Base-by-base conservation (phyloP, 1,140 invertebrate species). In the Megathymus violae region DNA sequence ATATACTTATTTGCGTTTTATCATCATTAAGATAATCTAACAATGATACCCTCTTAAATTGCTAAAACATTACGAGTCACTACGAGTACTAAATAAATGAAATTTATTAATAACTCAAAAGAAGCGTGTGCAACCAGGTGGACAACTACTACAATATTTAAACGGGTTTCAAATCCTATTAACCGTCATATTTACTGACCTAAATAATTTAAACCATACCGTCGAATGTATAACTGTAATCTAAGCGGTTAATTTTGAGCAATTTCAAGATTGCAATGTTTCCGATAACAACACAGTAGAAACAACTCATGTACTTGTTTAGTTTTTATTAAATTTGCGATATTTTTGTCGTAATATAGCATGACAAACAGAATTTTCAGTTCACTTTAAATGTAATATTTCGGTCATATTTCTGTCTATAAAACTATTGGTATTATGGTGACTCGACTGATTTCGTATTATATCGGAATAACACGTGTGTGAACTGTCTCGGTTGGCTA, bases 381-480 rank as follows among this genome's bases (percentile, higher is more conserved):
- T 44, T 44, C 17, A 44, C 34, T 15, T 38, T 31, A 7, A 36
- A 51, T 38, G 25, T 16, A 50, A n/a, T n/a, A 27, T 51, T 31
- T n/a, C 48, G 17, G 31, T 38, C 10, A 11, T 19, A 16, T 38
- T 51, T 36, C 4, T 51, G 15, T 17, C 11, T 54, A 19, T 14
- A 41, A 54, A 54, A 13, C 41, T 22, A 22, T 41, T 54, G 27
- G 4, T 7, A 54, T 41, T 25, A 43, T 38, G 19, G 19, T 54
- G 36, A 54, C 17, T 19, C 22, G n/a, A 27, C 19, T 41, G 36
- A 40, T 54, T 41, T 54, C 51, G 38, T 41, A 41, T 54, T 54
- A 38, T n/a, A 25, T 56, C 22, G 14, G 38, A 31, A 56, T 31
- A 22, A 56, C 25, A 56, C 22, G 22, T 56, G 52, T 41, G 19